Evolutionary conservation across 2,888 invertebrate genomes (phyloP).

Genomic region (Diachrysia chrysitis): DNA sequence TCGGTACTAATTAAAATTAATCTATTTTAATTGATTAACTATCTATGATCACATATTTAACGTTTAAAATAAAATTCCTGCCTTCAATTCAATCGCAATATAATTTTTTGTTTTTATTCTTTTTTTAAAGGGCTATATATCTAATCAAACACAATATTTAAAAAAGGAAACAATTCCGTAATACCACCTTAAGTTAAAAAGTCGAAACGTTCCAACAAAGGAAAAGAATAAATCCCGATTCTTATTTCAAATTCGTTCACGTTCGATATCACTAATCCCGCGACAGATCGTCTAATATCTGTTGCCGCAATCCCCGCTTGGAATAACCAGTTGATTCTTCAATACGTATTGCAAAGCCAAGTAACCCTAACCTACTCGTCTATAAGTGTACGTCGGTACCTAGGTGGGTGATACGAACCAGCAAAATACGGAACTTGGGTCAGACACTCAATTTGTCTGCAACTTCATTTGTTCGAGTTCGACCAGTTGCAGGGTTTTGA

Average conservation of each 20-base stretch:
- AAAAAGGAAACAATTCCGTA: background rate
- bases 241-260: constrained; percentile 36
- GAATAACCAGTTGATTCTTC: constrained; percentile 46
- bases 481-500: constrained; percentile 16
- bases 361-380: constrained; percentile 26
- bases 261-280: constrained; percentile 28
- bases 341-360: constrained; percentile 34
- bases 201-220: background rate
- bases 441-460: constrained; percentile 52
- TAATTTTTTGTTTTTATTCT: no score
- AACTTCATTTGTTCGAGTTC: constrained; percentile 45
- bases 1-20: no score
- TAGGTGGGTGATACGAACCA: constrained; percentile 8
- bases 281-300: constrained; percentile 28
- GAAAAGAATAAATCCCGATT: constrained; percentile 15
- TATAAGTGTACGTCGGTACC: constrained; percentile 47
- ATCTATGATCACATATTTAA: no score
- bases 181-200: background rate
- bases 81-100: background rate
- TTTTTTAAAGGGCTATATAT: no score
- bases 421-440: constrained; percentile 20
- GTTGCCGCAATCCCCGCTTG: constrained; percentile 23
- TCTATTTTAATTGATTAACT: no score
- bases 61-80: no score
- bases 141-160: no score